Evolutionary conservation across 2,888 invertebrate species (phyloP).

Genomic region (Oscheius onirici): DNA sequence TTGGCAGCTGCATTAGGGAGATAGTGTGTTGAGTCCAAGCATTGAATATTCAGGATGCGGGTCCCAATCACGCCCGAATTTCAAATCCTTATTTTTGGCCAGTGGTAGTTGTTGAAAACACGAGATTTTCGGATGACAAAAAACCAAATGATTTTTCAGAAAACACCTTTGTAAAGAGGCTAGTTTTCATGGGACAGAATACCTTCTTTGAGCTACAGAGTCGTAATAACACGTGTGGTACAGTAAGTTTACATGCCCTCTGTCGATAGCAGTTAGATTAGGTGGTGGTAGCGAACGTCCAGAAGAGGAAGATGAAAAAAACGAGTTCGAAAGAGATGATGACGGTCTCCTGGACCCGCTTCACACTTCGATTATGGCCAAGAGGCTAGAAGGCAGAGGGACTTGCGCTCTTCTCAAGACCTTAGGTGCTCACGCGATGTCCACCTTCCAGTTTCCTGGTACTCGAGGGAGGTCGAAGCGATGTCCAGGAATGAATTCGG

Average conservation of each 20-base stretch:
- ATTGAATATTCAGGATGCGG: constrained; percentile 23
- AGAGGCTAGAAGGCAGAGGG: constrained; percentile 26
- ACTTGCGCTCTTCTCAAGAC: not conserved
- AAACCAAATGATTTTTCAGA: too few species aligned
- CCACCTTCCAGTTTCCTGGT: not conserved
- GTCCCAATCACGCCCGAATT: constrained; percentile 20
- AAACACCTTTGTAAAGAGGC: too few species aligned
- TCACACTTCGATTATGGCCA: constrained; percentile 33
- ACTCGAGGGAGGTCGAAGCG: not conserved
- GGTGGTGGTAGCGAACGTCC: not conserved
- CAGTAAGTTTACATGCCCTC: too few species aligned
- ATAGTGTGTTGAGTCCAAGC: not conserved
- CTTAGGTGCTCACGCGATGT: constrained; percentile 6
- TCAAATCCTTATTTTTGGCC: not conserved
- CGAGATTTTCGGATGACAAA: too few species aligned
- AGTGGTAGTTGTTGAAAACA: too few species aligned
- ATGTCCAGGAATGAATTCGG: not conserved
- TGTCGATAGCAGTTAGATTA: not conserved
- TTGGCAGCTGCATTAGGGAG: not conserved
- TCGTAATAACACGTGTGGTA: too few species aligned
- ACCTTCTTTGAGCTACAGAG: too few species aligned
- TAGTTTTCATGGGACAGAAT: too few species aligned
- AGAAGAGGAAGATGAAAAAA: constrained; percentile 2
- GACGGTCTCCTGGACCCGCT: constrained; percentile 27
- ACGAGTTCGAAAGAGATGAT: not conserved